Evolutionary conservation across 1,140 invertebrate species (phyloP), one percentile per base, ranked within the genome.

Genomic region (Formica exsecta): DNA sequence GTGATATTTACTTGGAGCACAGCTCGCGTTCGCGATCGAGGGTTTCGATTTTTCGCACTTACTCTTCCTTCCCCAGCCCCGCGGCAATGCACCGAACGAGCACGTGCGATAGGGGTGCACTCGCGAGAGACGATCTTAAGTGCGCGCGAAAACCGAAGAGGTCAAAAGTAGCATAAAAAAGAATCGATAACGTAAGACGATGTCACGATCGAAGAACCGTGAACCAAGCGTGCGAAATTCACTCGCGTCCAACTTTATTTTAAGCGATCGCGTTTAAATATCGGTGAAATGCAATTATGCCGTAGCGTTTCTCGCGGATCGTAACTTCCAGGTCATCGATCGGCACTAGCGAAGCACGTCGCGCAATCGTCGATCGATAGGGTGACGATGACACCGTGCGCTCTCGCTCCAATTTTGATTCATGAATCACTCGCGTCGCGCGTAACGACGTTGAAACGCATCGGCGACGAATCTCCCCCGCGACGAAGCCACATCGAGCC

Each of bases 401-500:
- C 16, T 59, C 13, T 22, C 7, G 22, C 44, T 8, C 1, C 75
- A 48, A 81, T 81, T 89, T 89, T 89, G 66, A 89, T 89, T 89
- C 87, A 89, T 86, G 29, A 22, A 86, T 80, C 75, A 76, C 48
- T 7, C 29, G n/a, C 62, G 57, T n/a, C 48, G 44, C 59, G 81
- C 73, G 44, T 29, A 48, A 19, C 71, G 44, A 79, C 75, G 75
- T 29, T 44, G 25, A 38, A 32, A n/a, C 38, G 38, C 51, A 6
- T 4, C 59, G 22, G 41, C 22, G 9, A 88, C 11, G 51, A 84
- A 66, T 6, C 48, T 32, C 19, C 59, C 73, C 9, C 11, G 1
- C 59, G 44, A 64, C 48, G 54, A 83, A 89, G 48, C 84, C 89
- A 90, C 92, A 91, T 93, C 93, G 89, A 92, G 93, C 92, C 92